Percentiles rank a stretch among this genome's conserved stretches.
phyloP scores from a whole-genome alignment of 2,113 vertebrate species.

The Scalopus aquaticus region DNA sequence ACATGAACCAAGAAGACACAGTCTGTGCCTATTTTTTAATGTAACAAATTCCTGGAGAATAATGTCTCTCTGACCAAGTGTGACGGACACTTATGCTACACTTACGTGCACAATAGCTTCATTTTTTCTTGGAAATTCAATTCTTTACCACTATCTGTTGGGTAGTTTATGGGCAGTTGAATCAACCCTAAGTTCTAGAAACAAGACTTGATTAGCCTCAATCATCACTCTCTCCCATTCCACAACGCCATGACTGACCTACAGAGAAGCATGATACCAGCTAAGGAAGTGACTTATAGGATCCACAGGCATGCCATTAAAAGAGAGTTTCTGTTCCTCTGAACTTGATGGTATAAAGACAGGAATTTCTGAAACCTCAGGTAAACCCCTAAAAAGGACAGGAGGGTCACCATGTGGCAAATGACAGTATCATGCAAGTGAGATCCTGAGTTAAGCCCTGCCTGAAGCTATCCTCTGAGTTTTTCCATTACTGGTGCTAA shows the following conservation, averaged over 20 bases:
- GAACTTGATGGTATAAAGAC: neutral
- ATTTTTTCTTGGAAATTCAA: too few species aligned
- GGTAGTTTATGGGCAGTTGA: neutral
- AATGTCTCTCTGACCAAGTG: neutral
- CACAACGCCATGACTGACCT: neutral
- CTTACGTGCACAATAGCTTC: neutral
- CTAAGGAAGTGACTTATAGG: neutral
- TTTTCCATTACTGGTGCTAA: constrained; percentile 61
- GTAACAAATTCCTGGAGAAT: neutral
- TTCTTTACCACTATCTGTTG: neutral
- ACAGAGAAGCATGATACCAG: neutral
- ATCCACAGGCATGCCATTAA: neutral
- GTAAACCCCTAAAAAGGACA: neutral
- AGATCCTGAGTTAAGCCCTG: constrained; percentile 50
- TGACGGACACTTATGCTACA: neutral
- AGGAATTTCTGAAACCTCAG: neutral
- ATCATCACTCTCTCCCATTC: neutral
- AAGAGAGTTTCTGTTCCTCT: neutral
- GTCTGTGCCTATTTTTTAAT: neutral
- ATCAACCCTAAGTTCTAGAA: neutral
- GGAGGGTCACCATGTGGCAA: neutral
- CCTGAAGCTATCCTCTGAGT: constrained; percentile 52
- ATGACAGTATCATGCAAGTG: constrained; percentile 44
- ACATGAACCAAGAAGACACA: neutral
- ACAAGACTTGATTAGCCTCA: neutral